Evolutionary conservation across 35 echinoderm and acorn worm species (phyloP), one percentile per base, ranked within the genome.

Genomic region (Stichopus chloronotus): DNA sequence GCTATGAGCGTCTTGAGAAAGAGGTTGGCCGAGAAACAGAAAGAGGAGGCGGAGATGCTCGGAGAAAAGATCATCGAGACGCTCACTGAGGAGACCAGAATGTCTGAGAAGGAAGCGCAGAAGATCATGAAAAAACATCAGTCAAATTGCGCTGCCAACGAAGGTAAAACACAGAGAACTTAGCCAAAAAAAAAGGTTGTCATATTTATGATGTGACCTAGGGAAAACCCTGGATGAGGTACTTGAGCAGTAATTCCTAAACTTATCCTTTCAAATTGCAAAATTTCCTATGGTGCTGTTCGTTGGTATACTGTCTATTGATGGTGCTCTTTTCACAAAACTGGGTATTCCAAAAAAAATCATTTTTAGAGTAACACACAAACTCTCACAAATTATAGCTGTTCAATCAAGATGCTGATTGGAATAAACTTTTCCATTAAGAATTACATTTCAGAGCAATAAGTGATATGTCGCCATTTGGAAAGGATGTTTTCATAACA

Each of bases 91-190:
- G 84, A 93, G 68, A 95, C 97, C 0, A 91, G 90, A 69, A 52
- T 98, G 69, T 90, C 93, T 19, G 88, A 98, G 54, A 95, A 98
- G 85, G 93, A 98, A 78, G 95, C 95, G 0, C 12, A 81, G 7
- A 94, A 94, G n/a, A 94, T 96, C 9, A 87, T 98, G 90, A 94
- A 92, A 63, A 96, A 92, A 92, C 95, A 98, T 74, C 43, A 81
- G 9, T 88, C 95, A 85, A 95, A 98, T 83, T 81, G 96, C 14
- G 71, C 92, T 13, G 93, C 91, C n/a, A 87, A 78, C 90, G 91
- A 98, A 94, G 97, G 97, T 98, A 87, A 94, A 20, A 10, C 84
- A 23, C 30, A 43, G 30, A 43, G 3, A 43, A 8, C 3, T 91
- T 6, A n/a, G n/a, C n/a, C n/a, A 2, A 14, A 52, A 57, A 53